Evolutionary conservation across 2,113 vertebrate species (phyloP).

Genomic region (Tychaedon coryphoeus): DNA sequence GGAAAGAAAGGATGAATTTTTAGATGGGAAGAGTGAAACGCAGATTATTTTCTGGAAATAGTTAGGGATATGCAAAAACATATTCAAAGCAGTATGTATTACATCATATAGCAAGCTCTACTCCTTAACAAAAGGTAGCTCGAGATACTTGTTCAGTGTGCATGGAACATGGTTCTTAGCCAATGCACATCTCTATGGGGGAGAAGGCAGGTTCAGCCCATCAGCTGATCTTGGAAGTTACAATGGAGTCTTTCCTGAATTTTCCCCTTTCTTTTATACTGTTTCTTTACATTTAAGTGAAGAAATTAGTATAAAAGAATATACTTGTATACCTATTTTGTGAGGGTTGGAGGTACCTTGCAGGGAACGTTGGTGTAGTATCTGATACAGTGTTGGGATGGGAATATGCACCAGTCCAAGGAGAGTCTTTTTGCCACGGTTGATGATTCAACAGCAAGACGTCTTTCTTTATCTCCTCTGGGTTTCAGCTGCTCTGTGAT

Average conservation of each 20-base stretch:
- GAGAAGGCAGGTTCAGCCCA: not conserved
- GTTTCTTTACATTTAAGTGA: not conserved
- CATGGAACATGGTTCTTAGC: not conserved
- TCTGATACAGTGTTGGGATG: rapidly evolving
- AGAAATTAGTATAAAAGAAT: not conserved
- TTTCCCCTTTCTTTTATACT: not conserved
- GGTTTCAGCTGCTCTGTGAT: not conserved
- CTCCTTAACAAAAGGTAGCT: not conserved
- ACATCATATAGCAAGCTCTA: not conserved
- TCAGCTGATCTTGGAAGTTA: not conserved
- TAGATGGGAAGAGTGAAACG: not conserved
- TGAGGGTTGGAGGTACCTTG: not conserved
- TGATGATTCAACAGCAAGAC: not conserved
- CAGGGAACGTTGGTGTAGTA: not conserved
- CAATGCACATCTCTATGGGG: rapidly evolving
- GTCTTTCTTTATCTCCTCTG: not conserved
- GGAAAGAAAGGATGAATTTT: not conserved
- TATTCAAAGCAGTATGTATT: not conserved
- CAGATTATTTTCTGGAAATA: not conserved
- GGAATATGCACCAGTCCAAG: not conserved
- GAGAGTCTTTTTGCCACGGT: not conserved
- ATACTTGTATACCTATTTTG: not conserved
- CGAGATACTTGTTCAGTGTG: rapidly evolving
- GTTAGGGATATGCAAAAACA: rapidly evolving
- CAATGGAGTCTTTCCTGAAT: not conserved